Evolutionary conservation across 2,797 vertebrate genomes (phyloP), one percentile per base, ranked within the genome.

Genomic region (Rhabdophis nuchalis): DNA sequence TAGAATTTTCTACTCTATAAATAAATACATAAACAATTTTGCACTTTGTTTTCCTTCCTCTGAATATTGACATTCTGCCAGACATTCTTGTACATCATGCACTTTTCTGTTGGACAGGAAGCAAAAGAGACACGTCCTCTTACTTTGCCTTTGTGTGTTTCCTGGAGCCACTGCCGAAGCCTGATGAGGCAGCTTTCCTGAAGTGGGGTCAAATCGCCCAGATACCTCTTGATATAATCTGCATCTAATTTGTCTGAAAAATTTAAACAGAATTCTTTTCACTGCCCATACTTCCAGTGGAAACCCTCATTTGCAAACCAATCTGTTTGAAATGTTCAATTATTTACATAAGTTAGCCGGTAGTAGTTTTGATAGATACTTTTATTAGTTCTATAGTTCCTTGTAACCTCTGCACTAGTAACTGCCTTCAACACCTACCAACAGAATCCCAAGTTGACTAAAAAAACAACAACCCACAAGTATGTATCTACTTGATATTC

Each of bases 171-270:
- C 96, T 98, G 98, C 41, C 99, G 98, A 87, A 99, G 98, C 20
- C 98, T 97, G 96, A 99, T 99, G 87, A 99, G 98, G 96, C 99
- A 99, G 97, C 99, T 99, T 96, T 99, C 99, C 97, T 99, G 99
- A 93, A 99, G 97, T 0, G 99, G 99, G 0, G 99, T 99, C 96
- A 99, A 96, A 97, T 99, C 99, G 0, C 99, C 99, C 94, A 99
- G 97, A 96, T 99, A 99, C 32, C 99, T 98, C 96, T 99, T 99
- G 96, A 99, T 99, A 96, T 99, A 99, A 96, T 99, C 99, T 3
- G 99, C 99, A 0, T 99, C 99, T 20, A 99, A 94, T 93, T 99
- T 99, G 95, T 99, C 99, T 99, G 93, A 23, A 97, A 96, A 96
- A 0, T 36, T 0, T 77, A 14, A 36, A 0, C 41, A 46, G 92